A percentile compares a stretch with the other conserved stretches of the same genome.
These are phyloP conservation scores for Apolygus lucorum DNA, from an alignment of 1,140 invertebrate species.

Conservation along the genomic window DNA sequence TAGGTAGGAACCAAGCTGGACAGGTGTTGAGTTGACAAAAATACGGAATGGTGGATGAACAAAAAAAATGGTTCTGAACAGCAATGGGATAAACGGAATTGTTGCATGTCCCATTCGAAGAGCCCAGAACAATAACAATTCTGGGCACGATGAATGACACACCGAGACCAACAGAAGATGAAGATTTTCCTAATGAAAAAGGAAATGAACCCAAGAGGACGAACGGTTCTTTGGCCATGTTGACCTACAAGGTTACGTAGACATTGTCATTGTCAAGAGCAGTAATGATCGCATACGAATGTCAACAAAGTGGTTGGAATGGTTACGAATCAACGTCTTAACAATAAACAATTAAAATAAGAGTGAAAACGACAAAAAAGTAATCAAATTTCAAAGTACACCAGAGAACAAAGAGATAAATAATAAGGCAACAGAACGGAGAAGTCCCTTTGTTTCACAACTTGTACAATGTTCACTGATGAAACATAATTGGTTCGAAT, in stretches of 20 bases:
- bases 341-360: not conserved
- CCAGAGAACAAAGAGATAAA: not conserved
- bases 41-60: too few species aligned
- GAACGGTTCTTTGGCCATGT: not conserved
- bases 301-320: not conserved
- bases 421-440: not conserved
- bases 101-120: too few species aligned
- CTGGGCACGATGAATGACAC: too few species aligned
- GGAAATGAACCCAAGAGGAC: too few species aligned
- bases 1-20: too few species aligned
- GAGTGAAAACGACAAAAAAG: not conserved
- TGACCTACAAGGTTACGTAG: not conserved
- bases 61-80: too few species aligned
- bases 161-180: too few species aligned
- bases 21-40: too few species aligned
- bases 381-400: not conserved
- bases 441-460: not conserved
- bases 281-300: not conserved
- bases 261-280: not conserved
- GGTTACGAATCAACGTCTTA: not conserved
- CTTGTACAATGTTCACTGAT: not conserved
- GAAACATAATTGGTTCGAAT: not conserved
- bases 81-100: too few species aligned
- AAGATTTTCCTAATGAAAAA: too few species aligned
- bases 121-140: too few species aligned